Percentiles rank a stretch among this genome's conserved stretches.
These are phyloP conservation scores for Mormyrus hasselquistii DNA, from an alignment of 2,797 vertebrate species.

Conservation along the genomic window DNA sequence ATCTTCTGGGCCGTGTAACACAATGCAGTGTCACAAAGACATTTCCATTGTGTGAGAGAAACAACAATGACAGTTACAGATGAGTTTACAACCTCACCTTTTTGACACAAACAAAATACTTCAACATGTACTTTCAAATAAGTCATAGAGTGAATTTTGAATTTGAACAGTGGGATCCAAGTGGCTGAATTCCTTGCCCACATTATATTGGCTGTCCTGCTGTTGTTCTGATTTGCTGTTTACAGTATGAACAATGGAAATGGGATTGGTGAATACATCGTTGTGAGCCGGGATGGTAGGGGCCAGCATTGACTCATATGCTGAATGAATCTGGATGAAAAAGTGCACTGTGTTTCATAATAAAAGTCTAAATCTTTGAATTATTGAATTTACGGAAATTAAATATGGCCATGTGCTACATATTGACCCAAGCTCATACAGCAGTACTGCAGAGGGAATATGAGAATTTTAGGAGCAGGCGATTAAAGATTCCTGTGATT, in stretches of 20 bases:
- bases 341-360: background rate
- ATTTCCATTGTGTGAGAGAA: background rate
- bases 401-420: constrained; percentile 1
- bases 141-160: background rate
- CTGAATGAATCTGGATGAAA: background rate
- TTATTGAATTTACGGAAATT: background rate
- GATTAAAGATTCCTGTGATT: background rate
- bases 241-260: background rate
- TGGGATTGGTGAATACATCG: background rate
- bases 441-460: background rate
- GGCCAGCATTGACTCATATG: background rate
- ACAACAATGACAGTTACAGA: background rate
- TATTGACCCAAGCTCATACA: background rate
- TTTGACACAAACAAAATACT: background rate
- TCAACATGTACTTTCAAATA: background rate
- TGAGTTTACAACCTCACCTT: background rate
- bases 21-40: background rate
- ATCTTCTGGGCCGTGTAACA: background rate
- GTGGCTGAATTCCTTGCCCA: background rate
- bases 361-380: constrained; percentile 10
- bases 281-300: background rate
- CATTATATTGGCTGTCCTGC: background rate
- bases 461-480: background rate
- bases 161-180: background rate
- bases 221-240: background rate